Evolutionary conservation across 1,140 invertebrate genomes (phyloP), one percentile per base, ranked within the genome.

Genomic region (Aphaenogaster rudis): DNA sequence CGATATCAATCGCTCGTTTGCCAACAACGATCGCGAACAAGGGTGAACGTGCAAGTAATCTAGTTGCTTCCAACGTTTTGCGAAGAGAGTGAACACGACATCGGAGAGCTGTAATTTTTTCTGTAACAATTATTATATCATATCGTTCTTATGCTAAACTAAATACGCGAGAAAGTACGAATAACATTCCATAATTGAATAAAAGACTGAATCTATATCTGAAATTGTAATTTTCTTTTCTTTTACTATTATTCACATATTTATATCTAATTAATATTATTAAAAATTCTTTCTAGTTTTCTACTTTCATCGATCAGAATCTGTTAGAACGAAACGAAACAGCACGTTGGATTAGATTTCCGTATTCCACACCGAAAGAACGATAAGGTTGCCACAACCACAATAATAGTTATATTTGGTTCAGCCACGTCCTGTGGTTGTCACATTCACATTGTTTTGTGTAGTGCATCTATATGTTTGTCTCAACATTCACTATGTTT

Each of bases 1-100:
- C 48, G 64, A 81, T 80, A 80, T 81, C 36, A 81, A 81, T 80
- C 48, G 78, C 57, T 78, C 48, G 42, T 80, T 67, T 67, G 36
- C 50, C 36, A 21, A 80, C n/a, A 71, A 33, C 11, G 21, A 67
- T 80, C n/a, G 15, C 28, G 50, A 81, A 13, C 4, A 8, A 50
- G 11, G 39, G 7, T 17, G 8, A 57, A 48, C 13, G 6, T 11
- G n/a, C 13, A 28, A 52, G 21, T 28, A 57, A n/a, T 15, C 11
- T 21, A 42, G 21, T 2, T 42, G 50, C 13, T 28, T 80, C n/a
- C 4, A 50, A 67, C 17, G 28, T 48, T 81, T 81, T 81, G 28
- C 17, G 13, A n/a, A 72, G 4, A 42, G 36, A 69, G 13, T 36
- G 1, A 64, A n/a, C 9, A 15, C 45, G 15, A 33, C 15, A 45